Conservation (phyloP, 2,888 invertebrate species). For the Pomacea canaliculata region DNA sequence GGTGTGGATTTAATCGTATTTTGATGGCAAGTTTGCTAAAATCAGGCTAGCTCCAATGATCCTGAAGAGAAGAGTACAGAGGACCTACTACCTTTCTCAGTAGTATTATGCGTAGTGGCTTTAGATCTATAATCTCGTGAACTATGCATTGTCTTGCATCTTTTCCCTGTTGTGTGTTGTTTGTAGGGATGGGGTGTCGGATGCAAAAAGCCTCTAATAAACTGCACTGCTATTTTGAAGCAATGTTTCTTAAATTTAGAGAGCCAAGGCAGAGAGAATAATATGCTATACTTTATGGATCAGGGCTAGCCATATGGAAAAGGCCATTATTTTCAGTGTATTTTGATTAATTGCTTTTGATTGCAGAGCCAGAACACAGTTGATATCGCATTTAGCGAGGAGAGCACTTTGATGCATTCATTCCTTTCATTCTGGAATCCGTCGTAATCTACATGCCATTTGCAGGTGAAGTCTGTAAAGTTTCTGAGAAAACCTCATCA, state of each 20-base stretch:
- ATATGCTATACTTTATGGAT: no score
- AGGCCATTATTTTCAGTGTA: no score
- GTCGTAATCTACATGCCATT: conserved; percentile 66
- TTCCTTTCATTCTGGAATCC: conserved; percentile 65
- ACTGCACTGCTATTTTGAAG: no score
- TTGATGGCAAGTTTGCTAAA: conserved; percentile 68
- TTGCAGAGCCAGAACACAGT: conserved; percentile 63
- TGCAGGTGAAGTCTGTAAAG: conserved; percentile 52
- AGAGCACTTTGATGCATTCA: conserved; percentile 60
- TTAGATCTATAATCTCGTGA: no score
- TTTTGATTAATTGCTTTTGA: background rate
- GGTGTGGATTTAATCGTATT: conserved; percentile 68
- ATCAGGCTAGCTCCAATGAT: conserved; percentile 60
- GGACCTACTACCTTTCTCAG: conserved; percentile 60
- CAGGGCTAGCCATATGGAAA: no score
- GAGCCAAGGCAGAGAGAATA: no score
- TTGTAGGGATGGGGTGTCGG: no score
- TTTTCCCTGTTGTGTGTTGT: no score
- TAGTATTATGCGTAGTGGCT: conserved; percentile 35
- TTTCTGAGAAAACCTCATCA: background rate
- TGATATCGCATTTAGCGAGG: conserved; percentile 49
- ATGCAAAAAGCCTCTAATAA: no score
- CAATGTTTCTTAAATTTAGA: no score
- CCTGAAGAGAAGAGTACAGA: conserved; percentile 63
- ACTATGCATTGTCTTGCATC: no score